phyloP scores from a whole-genome alignment of 2,888 invertebrate species.

The Atrina japonica region DNA sequence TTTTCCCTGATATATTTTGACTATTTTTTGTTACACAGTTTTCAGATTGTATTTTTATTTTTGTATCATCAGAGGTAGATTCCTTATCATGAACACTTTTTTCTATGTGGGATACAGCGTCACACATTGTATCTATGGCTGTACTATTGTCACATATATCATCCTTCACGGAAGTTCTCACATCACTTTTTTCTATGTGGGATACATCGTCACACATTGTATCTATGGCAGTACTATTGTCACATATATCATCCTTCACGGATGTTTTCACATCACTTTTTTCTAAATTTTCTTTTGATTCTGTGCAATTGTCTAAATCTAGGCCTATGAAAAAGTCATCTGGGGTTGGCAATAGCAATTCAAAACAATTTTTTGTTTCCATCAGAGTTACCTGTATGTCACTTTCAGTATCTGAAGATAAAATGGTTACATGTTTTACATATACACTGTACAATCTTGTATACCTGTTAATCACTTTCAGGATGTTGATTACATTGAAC shows the following conservation, averaged over 20 bases:
- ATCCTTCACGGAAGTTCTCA: background rate
- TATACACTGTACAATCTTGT: background rate
- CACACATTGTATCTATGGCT: no score
- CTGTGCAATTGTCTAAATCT: background rate
- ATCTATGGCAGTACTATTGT: no score
- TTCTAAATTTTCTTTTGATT: background rate
- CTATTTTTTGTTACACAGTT: constrained; percentile 4
- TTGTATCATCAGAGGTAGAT: background rate
- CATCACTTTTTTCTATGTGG: background rate
- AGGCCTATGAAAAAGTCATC: constrained; percentile 70
- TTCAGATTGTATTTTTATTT: constrained; percentile 7
- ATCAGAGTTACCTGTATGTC: constrained; percentile 77
- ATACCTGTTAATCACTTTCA: no score
- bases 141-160: no score
- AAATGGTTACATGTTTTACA: no score
- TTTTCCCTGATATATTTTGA: background rate
- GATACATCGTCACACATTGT: no score
- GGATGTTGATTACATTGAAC: no score
- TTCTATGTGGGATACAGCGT: background rate
- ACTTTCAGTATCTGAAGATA: no score
- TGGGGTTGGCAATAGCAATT: constrained; percentile 79
- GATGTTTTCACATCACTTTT: background rate
- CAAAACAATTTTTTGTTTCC: constrained; percentile 80
- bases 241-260: background rate
- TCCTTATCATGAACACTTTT: background rate